Evolutionary conservation across 2,888 invertebrate genomes (phyloP).

Genomic region (Drosophila vallismaia): DNA sequence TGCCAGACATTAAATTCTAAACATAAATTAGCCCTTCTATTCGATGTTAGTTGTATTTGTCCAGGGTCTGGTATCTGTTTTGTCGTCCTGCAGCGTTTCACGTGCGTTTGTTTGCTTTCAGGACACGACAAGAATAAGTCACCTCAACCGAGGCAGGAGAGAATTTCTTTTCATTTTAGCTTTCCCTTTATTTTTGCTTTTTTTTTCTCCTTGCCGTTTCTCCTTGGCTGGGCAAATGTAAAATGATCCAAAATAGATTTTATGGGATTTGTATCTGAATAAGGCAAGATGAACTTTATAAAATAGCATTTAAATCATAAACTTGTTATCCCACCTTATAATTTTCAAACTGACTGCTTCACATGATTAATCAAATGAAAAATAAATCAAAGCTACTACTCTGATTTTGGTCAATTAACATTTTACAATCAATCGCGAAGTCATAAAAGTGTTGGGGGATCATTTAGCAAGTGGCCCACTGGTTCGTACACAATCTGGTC

Average conservation of each 20-base stretch:
- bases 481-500: neutral
- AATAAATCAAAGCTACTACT: conserved; percentile 14
- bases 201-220: neutral
- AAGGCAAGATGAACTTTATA: neutral
- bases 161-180: conserved; percentile 23
- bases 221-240: conserved; percentile 31
- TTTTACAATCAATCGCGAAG: conserved; percentile 38
- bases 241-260: neutral
- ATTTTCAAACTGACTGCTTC: neutral
- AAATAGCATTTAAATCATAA: neutral
- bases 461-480: no score
- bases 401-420: conserved; percentile 18
- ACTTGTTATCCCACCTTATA: neutral
- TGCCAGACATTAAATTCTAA: conserved; percentile 38
- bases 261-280: neutral
- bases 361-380: conserved; percentile 15
- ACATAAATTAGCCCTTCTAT: conserved; percentile 45
- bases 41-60: conserved; percentile 29
- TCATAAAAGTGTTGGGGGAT: conserved; percentile 11
- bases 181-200: conserved; percentile 7
- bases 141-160: conserved; percentile 2
- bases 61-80: conserved; percentile 1
- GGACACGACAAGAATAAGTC: conserved; percentile 31
- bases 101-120: conserved; percentile 48
- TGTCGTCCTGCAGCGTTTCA: conserved; percentile 44